Percentiles rank a stretch among this genome's conserved stretches.
Conservation (phyloP, 2,113 vertebrate species). For the Otus sunia region DNA sequence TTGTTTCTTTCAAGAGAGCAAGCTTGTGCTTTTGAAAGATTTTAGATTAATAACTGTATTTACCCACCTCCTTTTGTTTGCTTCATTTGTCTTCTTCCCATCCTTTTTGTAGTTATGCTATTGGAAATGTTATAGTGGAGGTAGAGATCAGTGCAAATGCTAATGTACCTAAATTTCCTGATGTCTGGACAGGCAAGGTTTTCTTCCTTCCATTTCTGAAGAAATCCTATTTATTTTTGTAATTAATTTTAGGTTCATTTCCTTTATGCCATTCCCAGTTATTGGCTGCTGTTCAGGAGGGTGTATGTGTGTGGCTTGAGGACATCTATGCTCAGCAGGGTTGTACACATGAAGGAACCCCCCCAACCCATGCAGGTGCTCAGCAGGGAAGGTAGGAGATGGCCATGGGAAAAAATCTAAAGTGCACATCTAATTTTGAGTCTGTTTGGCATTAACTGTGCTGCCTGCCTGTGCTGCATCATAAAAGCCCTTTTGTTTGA, state of each 20-base stretch:
- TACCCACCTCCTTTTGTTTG: not conserved
- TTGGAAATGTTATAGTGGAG: not conserved
- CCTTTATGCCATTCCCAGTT: not conserved
- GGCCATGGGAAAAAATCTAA: not conserved
- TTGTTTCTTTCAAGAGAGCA: not conserved
- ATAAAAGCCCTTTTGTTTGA: not conserved
- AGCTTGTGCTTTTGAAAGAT: not conserved
- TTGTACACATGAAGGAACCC: rapidly evolving
- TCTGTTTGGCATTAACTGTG: rapidly evolving
- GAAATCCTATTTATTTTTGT: not conserved
- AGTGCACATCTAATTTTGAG: not conserved
- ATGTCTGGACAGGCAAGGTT: not conserved
- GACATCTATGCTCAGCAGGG: not conserved
- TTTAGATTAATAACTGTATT: not conserved
- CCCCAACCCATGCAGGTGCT: not conserved
- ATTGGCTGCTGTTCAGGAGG: not conserved
- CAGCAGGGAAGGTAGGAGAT: not conserved
- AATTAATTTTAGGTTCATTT: constrained; percentile 1
- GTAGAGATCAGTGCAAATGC: not conserved
- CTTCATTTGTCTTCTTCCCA: not conserved
- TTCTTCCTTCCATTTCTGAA: not conserved
- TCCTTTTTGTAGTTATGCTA: not conserved
- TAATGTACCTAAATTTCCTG: not conserved
- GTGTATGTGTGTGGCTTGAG: rapidly evolving
- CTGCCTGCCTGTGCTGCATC: not conserved